phyloP scores from a whole-genome alignment of 2,888 invertebrate species.

The Ichneumon xanthorius region DNA sequence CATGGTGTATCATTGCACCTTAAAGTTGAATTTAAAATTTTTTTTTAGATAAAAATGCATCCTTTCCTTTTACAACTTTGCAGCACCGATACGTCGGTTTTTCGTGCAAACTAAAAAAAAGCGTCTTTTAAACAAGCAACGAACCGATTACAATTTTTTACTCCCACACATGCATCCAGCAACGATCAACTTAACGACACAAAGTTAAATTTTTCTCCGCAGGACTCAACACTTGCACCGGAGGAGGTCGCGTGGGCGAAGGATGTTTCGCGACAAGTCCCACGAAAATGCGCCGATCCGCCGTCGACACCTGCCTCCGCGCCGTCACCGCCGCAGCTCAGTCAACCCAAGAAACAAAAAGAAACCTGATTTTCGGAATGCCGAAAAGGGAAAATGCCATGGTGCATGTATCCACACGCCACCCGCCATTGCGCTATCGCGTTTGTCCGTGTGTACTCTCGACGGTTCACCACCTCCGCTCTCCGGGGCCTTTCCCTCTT shows the following conservation, averaged over 20 bases:
- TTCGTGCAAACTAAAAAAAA: neutral
- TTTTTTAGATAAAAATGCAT: neutral
- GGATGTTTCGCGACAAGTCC: conserved; percentile 27
- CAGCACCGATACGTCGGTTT: no score
- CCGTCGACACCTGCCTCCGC: conserved; percentile 80
- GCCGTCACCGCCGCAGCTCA: conserved; percentile 28
- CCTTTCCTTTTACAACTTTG: neutral
- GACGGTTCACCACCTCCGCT: conserved; percentile 55
- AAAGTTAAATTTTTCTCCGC: neutral
- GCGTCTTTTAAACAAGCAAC: neutral
- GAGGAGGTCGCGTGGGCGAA: conserved; percentile 65
- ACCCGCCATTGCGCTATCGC: conserved; percentile 69
- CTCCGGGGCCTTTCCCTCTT: conserved; percentile 58
- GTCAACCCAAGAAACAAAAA: neutral
- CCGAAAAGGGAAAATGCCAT: conserved; percentile 1
- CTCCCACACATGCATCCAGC: neutral
- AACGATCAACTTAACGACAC: neutral
- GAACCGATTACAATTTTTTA: neutral
- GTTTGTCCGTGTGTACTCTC: conserved; percentile 44
- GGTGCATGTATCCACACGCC: conserved; percentile 15
- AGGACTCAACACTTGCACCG: conserved; percentile 17
- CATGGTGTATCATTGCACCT: no score
- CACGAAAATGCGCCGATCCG: conserved; percentile 68
- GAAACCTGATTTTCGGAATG: neutral
- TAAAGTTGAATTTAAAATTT: no score